A percentile compares a stretch with the other conserved stretches of the same genome.
These are phyloP conservation scores for Nemopilema nomurai DNA, from an alignment of 30 jellyfish, hydroid and myxozoan species.

Conservation along the genomic window DNA sequence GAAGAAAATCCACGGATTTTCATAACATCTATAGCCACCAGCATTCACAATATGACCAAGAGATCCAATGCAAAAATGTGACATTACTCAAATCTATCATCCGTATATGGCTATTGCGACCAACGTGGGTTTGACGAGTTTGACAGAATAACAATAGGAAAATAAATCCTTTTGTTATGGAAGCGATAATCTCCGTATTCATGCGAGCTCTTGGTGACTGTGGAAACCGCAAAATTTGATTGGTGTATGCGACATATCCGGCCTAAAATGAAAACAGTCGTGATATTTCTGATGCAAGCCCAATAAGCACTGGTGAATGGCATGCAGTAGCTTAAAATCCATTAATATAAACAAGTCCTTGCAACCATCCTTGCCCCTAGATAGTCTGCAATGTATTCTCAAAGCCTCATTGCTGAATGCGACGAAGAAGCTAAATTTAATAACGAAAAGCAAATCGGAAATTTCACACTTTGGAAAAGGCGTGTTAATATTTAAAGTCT, in stretches of 20 bases:
- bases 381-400: too few species aligned
- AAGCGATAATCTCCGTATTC: slow-evolving; percentile 14
- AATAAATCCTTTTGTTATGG: slow-evolving; percentile 1
- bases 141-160: slow-evolving; percentile 45
- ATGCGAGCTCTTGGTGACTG: slow-evolving; percentile 1
- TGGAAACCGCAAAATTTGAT: slow-evolving; percentile 41
- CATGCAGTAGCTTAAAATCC: too few species aligned
- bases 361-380: too few species aligned
- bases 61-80: slow-evolving; percentile 26
- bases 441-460: too few species aligned
- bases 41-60: slow-evolving; percentile 21
- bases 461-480: too few species aligned
- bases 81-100: slow-evolving; percentile 3
- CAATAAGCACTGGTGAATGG: not conserved
- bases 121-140: slow-evolving; percentile 59
- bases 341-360: too few species aligned
- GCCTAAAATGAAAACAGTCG: slow-evolving; percentile 9
- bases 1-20: slow-evolving; percentile 22
- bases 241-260: slow-evolving; percentile 35
- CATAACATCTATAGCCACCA: not conserved
- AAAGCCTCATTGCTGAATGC: too few species aligned
- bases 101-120: slow-evolving; percentile 36
- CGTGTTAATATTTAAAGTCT: too few species aligned
- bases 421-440: too few species aligned
- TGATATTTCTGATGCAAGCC: not conserved